phyloP scores from a whole-genome alignment of 2,797 vertebrate species.

The Kryptolebias ocellatus region DNA sequence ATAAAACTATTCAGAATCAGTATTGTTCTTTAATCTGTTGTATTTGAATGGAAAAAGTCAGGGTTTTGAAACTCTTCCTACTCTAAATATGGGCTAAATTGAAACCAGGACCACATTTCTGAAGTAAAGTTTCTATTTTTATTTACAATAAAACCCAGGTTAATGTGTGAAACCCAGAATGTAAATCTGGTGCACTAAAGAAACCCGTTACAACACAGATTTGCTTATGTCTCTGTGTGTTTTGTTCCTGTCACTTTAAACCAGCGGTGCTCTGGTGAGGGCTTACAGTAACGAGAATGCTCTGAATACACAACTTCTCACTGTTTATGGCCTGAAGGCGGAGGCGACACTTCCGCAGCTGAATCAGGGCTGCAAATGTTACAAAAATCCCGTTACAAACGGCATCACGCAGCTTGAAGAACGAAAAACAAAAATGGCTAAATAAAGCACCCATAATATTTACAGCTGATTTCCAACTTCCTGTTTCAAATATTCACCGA shows the following conservation, averaged over 20 bases:
- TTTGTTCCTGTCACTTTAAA: constrained; percentile 5
- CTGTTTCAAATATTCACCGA: not conserved
- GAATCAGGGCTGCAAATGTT: not conserved
- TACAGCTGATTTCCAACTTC: not conserved
- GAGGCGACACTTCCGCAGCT: not conserved
- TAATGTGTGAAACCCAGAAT: not conserved
- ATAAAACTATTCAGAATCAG: not conserved
- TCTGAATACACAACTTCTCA: not conserved
- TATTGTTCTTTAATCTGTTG: not conserved
- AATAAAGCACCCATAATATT: not conserved
- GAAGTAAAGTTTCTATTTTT: too few relatives aligned
- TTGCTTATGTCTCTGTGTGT: not conserved
- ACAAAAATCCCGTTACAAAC: not conserved
- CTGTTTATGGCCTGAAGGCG: constrained; percentile 3
- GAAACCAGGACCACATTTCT: too few relatives aligned
- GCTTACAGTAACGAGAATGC: not conserved
- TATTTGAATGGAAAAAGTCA: not conserved
- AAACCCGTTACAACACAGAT: not conserved
- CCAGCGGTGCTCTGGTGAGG: not conserved
- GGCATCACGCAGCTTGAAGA: too few relatives aligned
- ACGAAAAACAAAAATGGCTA: not conserved
- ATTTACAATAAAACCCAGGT: too few relatives aligned
- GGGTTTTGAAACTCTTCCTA: not conserved
- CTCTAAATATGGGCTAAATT: not conserved
- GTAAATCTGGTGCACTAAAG: not conserved